Evolutionary conservation across 2,113 vertebrate species (phyloP).

Genomic region (Neotoma lepida): DNA sequence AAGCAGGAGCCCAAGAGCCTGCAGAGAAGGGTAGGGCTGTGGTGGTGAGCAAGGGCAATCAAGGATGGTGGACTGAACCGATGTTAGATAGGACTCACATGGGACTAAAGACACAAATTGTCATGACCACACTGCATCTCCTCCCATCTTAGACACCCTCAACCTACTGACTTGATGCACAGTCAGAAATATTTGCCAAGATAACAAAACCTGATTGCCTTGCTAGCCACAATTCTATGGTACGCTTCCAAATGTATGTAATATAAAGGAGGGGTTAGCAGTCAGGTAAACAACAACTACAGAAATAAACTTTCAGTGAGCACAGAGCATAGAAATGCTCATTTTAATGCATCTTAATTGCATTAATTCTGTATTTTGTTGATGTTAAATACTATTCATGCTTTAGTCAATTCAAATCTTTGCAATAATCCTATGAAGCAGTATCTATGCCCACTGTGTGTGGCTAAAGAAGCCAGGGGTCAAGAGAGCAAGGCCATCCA

Average conservation of each 20-base stretch:
- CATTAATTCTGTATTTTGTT: not conserved
- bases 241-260: not conserved
- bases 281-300: not conserved
- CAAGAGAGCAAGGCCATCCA: not conserved
- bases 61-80: not conserved
- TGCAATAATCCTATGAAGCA: not conserved
- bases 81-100: not conserved
- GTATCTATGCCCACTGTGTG: not conserved
- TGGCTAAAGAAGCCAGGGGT: not conserved
- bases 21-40: not conserved
- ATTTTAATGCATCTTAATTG: not conserved
- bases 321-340: not conserved
- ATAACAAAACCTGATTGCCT: not conserved
- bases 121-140: rapidly evolving
- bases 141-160: not conserved
- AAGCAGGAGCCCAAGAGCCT: not conserved
- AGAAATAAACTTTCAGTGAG: not conserved
- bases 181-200: not conserved
- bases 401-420: not conserved
- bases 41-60: not conserved
- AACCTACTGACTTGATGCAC: rapidly evolving
- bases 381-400: not conserved
- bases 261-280: not conserved
- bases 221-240: no score
- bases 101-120: not conserved